Conservation (phyloP, 1,140 invertebrate species). For the Brachionus manjavacas region DNA sequence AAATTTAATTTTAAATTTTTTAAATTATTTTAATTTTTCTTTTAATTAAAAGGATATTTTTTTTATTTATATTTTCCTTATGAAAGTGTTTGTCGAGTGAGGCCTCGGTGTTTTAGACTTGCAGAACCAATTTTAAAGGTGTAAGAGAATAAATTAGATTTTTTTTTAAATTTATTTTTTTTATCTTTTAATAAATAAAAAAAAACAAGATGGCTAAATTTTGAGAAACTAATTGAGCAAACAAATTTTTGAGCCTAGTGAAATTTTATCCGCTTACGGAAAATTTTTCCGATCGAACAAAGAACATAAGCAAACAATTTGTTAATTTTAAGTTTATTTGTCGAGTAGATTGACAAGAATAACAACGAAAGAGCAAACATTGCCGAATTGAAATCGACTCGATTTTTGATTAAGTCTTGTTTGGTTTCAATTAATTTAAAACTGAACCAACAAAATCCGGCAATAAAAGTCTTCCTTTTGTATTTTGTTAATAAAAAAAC, state of each 20-base stretch:
- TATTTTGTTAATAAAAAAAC: background rate
- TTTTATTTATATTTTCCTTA: no score
- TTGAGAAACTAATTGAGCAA: background rate
- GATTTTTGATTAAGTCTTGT: constrained; percentile 8
- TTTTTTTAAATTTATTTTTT: background rate
- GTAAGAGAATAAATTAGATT: no score
- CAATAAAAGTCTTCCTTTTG: background rate
- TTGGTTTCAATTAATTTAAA: constrained; percentile 29
- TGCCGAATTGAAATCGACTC: background rate
- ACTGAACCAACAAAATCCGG: background rate
- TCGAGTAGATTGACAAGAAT: constrained; percentile 11
- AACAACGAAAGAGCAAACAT: constrained; percentile 25
- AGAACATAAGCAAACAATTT: constrained; percentile 26
- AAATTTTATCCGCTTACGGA: constrained; percentile 32
- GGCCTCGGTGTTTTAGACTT: no score
- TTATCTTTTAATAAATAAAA: background rate
- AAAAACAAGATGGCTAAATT: background rate
- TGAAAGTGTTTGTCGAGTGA: no score
- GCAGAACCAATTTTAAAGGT: no score
- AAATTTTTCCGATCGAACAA: background rate
- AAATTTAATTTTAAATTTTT: background rate
- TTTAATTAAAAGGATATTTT: no score
- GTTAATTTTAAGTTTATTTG: constrained; percentile 5
- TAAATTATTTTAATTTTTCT: background rate
- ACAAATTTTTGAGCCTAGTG: background rate